Conservation (phyloP, 2,888 invertebrate genomes). For the Miltochrista miniata region DNA sequence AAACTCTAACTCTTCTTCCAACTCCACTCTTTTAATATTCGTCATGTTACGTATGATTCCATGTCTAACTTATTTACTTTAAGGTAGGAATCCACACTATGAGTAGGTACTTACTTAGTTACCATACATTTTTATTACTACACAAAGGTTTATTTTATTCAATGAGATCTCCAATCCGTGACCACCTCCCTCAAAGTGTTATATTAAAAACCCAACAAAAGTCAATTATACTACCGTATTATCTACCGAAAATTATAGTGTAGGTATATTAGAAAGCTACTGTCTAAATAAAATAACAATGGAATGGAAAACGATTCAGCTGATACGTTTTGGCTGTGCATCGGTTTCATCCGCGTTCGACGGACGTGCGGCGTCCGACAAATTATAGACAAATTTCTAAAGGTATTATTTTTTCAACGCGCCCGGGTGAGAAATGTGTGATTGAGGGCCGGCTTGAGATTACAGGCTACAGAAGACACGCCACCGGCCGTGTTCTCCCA, state of each 20-base stretch:
- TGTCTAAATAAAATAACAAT: constrained; percentile 66
- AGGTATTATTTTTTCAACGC: constrained; percentile 83
- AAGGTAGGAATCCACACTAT: too few species aligned
- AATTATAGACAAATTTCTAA: constrained; percentile 81
- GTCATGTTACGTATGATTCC: too few species aligned
- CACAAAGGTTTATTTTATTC: constrained; percentile 3
- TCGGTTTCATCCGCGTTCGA: constrained; percentile 32
- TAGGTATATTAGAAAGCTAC: constrained; percentile 62
- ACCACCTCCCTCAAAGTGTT: constrained; percentile 29
- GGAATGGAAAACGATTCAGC: constrained; percentile 57
- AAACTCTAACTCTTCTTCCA: too few species aligned
- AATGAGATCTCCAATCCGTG: constrained; percentile 18
- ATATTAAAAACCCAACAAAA: constrained; percentile 29
- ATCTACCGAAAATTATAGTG: constrained; percentile 53
- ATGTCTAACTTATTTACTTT: too few species aligned
- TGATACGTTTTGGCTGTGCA: constrained; percentile 44
- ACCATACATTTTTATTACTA: not conserved
- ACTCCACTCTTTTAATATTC: too few species aligned
- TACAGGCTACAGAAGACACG: constrained; percentile 74
- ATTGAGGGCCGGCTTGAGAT: constrained; percentile 79
- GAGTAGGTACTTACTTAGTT: too few species aligned
- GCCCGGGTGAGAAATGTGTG: constrained; percentile 82
- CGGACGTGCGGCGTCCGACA: constrained; percentile 68
- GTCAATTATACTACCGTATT: constrained; percentile 29
- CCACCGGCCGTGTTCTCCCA: constrained; percentile 73